Percentiles rank a stretch among this genome's conserved stretches.
phyloP scores from a whole-genome alignment of 2,797 vertebrate genomes.

The Hydrocynus forskahlii region DNA sequence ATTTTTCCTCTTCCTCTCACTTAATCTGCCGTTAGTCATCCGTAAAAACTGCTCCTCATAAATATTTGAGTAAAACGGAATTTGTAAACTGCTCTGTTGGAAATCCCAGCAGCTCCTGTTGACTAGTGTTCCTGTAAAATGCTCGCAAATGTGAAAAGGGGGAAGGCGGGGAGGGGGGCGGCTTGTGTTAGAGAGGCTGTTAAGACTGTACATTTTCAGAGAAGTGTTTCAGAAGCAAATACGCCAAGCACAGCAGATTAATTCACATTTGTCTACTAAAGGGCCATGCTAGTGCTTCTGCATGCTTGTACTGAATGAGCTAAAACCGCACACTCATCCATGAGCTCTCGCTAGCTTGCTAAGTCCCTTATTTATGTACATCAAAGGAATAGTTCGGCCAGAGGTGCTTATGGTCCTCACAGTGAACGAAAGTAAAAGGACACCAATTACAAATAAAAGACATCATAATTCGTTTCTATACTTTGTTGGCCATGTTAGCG shows the following conservation, averaged over 20 bases:
- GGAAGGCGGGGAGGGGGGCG: conserved; percentile 19
- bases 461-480: too few species aligned
- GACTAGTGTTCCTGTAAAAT: conserved; percentile 43
- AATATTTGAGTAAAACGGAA: conserved; percentile 7
- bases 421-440: background rate
- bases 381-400: background rate
- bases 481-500: background rate
- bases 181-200: background rate
- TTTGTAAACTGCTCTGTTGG: background rate
- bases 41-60: background rate
- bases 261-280: conserved; percentile 8
- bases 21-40: background rate
- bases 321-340: background rate
- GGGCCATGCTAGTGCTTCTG: background rate
- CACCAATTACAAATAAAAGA: background rate
- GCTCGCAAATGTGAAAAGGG: background rate
- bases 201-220: conserved; percentile 1
- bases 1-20: background rate
- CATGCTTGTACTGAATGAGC: background rate
- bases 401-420: background rate
- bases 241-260: background rate
- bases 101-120: conserved; percentile 17
- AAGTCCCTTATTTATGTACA: background rate
- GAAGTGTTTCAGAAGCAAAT: background rate
- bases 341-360: background rate